Percentiles rank a stretch among this genome's conserved stretches.
Evolutionary conservation across 2,113 vertebrate genomes (phyloP).

Genomic region (Apodemus speciosus): DNA sequence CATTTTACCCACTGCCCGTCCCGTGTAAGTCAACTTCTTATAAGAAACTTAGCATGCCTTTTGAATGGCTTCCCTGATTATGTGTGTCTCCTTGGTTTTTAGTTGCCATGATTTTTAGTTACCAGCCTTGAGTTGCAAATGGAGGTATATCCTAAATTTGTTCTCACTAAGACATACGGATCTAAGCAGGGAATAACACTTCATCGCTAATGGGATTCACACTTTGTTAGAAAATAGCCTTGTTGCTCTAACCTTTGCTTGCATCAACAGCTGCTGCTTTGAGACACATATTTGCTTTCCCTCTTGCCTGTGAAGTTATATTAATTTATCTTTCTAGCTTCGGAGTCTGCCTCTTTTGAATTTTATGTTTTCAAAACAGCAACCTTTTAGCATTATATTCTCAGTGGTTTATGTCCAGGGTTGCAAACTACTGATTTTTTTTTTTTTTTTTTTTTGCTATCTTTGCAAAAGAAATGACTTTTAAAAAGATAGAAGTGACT

Average conservation of each 20-base stretch:
- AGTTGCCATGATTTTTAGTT: slow-evolving; percentile 9
- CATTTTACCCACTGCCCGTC: slow-evolving; percentile 25
- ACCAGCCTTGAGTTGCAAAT: slow-evolving; percentile 41
- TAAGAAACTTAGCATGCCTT: neutral
- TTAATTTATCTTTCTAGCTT: slow-evolving; percentile 59
- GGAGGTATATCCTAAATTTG: neutral
- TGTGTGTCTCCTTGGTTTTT: neutral
- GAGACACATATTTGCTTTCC: slow-evolving; percentile 63
- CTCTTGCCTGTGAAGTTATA: slow-evolving; percentile 40
- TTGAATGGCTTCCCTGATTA: slow-evolving; percentile 61
- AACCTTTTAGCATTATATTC: slow-evolving; percentile 18
- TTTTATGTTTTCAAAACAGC: neutral
- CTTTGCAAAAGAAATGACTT: slow-evolving; percentile 4
- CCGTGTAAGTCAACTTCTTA: slow-evolving; percentile 42
- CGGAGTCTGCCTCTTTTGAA: slow-evolving; percentile 52
- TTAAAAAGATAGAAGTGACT: neutral
- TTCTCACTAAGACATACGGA: neutral
- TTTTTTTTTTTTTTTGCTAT: neutral
- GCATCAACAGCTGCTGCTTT: slow-evolving; percentile 42
- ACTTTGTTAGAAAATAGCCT: slow-evolving; percentile 59
- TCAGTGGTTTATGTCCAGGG: slow-evolving; percentile 13
- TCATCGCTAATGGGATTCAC: slow-evolving; percentile 47
- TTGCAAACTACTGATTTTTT: neutral
- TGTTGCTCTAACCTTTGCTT: slow-evolving; percentile 66
- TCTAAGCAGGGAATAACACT: neutral